Evolutionary conservation across 2,888 invertebrate genomes (phyloP), one percentile per base, ranked within the genome.

Genomic region (Entomobrya proxima): DNA sequence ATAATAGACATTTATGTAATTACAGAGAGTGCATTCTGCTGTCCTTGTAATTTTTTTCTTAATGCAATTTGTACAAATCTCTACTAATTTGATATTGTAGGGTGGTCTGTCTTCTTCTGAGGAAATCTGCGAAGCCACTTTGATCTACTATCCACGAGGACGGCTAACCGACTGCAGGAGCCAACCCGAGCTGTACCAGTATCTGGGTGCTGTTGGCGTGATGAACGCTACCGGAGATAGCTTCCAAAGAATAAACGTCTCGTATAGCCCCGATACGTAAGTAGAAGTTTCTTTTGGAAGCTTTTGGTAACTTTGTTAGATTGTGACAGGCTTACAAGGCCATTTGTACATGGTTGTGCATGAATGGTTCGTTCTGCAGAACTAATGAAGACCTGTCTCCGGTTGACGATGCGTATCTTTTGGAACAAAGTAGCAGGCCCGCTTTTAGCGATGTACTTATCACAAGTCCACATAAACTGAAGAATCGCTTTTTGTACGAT

Each of bases 51-150:
- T n/a, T n/a, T n/a, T n/a, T n/a, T n/a, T n/a, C n/a, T n/a, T n/a
- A n/a, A n/a, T n/a, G n/a, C n/a, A n/a, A n/a, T n/a, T n/a, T n/a
- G n/a, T n/a, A 55, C 7, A 55, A 30, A 58, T 30, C 11, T 30
- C 30, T 30, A 11, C 21, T 15, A 27, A 6, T 58, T 1, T 27
- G 27, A 13, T 4, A 18, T 21, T 40, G 35, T 77, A 91, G 91
- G 96, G 96, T 3, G 96, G 96, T 11, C 96, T 96, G 91, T 95
- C 96, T 0, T 95, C 96, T 0, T 94, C 94, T 83, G 96, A 97
- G 92, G 97, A 97, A 92, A 96, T 96, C 95, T 97, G 97, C 90
- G 92, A 97, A 4, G 95, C 96, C 0, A 96, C 96, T 91, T 93
- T 97, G 0, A 92, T 96, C 3, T 96, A 97, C 92, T 97, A 97